phyloP scores from a whole-genome alignment of 2,888 invertebrate species.

The Anticlea derivata region DNA sequence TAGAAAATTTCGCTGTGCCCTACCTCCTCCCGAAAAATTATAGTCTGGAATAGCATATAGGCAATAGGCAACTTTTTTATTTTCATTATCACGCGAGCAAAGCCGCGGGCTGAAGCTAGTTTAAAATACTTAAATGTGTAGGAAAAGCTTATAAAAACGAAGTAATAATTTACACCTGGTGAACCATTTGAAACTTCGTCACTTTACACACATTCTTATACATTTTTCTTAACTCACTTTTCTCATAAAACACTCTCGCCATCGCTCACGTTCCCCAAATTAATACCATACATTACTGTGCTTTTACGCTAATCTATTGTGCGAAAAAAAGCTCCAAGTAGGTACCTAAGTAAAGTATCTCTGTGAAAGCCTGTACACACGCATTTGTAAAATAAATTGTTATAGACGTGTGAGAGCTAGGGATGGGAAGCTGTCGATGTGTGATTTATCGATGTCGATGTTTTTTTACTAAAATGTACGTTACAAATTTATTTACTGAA shows the following conservation, averaged over 20 bases:
- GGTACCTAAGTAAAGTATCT: conserved; percentile 26
- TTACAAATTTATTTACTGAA: too few species aligned
- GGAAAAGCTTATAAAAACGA: too few species aligned
- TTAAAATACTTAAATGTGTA: too few species aligned
- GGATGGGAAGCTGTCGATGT: conserved; percentile 18
- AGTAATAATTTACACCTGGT: too few species aligned
- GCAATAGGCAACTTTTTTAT: too few species aligned
- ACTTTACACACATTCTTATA: not conserved
- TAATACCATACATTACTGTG: conserved; percentile 35
- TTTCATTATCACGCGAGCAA: too few species aligned
- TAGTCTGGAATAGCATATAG: too few species aligned
- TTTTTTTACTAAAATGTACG: too few species aligned
- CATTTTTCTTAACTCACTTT: conserved; percentile 8
- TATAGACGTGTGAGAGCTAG: conserved; percentile 43
- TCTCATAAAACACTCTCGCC: conserved; percentile 5
- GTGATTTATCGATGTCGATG: conserved; percentile 14
- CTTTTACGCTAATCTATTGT: conserved; percentile 38
- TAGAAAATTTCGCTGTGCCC: too few species aligned
- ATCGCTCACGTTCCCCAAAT: conserved; percentile 24
- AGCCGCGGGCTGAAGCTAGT: too few species aligned
- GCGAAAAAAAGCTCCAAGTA: conserved; percentile 27
- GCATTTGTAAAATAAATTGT: conserved; percentile 56
- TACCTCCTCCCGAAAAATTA: too few species aligned
- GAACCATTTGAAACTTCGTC: not conserved
- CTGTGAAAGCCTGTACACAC: conserved; percentile 36